These are phyloP conservation scores for Emys orbicularis DNA, from an alignment of 2,797 vertebrate species.

Conservation along the genomic window DNA sequence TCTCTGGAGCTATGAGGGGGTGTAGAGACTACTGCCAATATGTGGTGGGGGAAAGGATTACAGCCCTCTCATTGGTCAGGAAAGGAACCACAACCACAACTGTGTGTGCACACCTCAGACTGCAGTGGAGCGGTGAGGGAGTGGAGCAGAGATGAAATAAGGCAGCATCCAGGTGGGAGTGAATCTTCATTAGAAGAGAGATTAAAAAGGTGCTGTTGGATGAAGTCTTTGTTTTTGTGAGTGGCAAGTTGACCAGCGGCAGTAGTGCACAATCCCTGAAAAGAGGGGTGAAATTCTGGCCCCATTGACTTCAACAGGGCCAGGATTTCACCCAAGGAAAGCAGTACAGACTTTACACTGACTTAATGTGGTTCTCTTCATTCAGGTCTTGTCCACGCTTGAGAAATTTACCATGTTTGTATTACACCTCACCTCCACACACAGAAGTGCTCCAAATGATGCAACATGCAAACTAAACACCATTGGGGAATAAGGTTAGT, in stretches of 20 bases:
- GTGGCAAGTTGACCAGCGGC: neutral
- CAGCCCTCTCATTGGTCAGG: neutral
- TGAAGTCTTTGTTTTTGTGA: fast-evolving
- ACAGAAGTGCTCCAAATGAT: neutral
- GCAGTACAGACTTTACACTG: neutral
- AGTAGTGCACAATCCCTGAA: neutral
- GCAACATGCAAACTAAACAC: neutral
- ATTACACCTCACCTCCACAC: neutral
- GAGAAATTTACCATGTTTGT: neutral
- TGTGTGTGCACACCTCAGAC: neutral
- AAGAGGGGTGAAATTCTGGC: neutral
- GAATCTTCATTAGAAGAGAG: fast-evolving
- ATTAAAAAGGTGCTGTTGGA: fast-evolving
- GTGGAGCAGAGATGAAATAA: neutral
- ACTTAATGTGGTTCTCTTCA: neutral
- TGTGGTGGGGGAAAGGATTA: neutral
- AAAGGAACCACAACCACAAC: neutral
- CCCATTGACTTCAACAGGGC: neutral
- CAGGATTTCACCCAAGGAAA: neutral
- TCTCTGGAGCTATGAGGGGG: slow-evolving; percentile 33
- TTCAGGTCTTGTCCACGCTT: neutral
- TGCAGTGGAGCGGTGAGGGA: neutral
- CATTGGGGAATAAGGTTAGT: neutral
- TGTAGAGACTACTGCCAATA: neutral
- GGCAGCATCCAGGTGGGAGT: fast-evolving